These are phyloP conservation scores for Apis mellifera DNA, from an alignment of 1,140 invertebrate species.

Conservation along the genomic window DNA sequence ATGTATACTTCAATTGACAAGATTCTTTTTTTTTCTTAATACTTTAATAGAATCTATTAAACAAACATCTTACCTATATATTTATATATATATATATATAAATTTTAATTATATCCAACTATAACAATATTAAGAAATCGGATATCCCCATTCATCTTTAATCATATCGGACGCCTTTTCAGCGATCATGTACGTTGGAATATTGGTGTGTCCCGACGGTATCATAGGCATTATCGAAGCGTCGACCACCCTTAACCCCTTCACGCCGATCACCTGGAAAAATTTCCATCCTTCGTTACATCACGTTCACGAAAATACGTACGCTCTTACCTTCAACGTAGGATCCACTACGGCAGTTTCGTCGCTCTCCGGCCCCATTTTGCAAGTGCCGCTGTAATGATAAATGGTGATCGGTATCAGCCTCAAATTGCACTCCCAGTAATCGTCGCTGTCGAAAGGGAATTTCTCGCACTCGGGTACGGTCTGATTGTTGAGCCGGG, in stretches of 20 bases:
- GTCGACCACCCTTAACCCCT: conserved; percentile 88
- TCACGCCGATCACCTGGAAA: conserved; percentile 80
- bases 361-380: conserved; percentile 90
- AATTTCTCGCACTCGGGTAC: conserved; percentile 86
- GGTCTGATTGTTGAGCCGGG: conserved; percentile 84
- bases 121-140: not conserved
- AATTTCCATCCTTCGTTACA: not conserved
- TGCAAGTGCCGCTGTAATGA: conserved; percentile 91
- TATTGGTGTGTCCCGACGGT: conserved; percentile 84
- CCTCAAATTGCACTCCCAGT: conserved; percentile 88
- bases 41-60: too few species aligned
- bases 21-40: too few species aligned
- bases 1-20: too few species aligned
- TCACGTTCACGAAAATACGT: too few species aligned
- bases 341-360: conserved; percentile 87
- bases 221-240: conserved; percentile 86
- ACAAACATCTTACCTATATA: too few species aligned
- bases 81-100: too few species aligned
- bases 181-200: conserved; percentile 87
- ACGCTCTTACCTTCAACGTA: conserved; percentile 81
- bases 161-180: conserved; percentile 87
- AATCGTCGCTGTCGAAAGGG: conserved; percentile 85
- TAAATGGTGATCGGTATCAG: conserved; percentile 88
- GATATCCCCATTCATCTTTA: conserved; percentile 81
- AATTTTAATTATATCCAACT: too few species aligned